Conservation (phyloP, 2,113 vertebrate species). For the Tachycineta bicolor region DNA sequence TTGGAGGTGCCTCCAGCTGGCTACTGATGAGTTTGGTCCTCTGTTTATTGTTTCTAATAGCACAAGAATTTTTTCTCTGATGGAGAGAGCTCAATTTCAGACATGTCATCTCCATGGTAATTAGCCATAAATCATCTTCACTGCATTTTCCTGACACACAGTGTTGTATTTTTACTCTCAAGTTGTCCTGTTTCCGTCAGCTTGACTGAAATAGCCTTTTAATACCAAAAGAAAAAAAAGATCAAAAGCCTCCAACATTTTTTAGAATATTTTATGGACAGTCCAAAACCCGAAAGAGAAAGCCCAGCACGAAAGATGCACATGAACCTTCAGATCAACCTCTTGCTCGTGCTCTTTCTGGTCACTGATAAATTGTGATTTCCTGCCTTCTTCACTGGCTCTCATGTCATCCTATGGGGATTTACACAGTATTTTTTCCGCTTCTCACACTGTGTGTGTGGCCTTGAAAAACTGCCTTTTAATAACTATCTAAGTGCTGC, state of each 20-base stretch:
- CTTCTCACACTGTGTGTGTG: neutral
- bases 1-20: neutral
- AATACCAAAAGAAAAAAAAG: neutral
- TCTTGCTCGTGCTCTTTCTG: neutral
- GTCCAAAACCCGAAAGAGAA: neutral
- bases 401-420: accelerated
- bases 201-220: neutral
- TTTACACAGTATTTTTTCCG: neutral
- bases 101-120: neutral
- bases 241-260: neutral
- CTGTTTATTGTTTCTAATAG: neutral
- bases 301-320: neutral
- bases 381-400: neutral
- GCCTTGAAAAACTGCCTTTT: neutral
- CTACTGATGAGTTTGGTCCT: neutral
- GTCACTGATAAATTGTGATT: neutral
- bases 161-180: neutral
- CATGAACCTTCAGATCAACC: neutral
- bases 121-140: neutral
- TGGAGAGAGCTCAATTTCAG: neutral
- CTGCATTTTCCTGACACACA: neutral
- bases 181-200: neutral
- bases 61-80: neutral
- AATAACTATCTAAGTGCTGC: neutral
- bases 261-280: neutral